Evolutionary conservation across 2,113 vertebrate genomes (phyloP).

Genomic region (Clinocottus analis): DNA sequence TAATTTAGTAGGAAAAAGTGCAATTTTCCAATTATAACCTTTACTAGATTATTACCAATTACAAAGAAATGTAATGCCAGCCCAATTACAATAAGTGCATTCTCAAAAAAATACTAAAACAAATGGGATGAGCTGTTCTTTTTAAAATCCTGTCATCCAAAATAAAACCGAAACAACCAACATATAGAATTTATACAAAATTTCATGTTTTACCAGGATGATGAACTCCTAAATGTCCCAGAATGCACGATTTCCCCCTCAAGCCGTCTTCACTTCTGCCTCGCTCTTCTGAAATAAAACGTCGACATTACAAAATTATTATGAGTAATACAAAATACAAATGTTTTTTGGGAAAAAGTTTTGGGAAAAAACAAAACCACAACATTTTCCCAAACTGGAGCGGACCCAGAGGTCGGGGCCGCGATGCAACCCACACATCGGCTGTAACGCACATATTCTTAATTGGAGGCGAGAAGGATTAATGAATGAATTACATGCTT

Average conservation of each 20-base stretch:
- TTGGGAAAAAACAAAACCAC: not conserved
- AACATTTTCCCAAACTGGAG: slow-evolving; percentile 1
- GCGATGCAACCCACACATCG: slow-evolving; percentile 58
- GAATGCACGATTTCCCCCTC: not conserved
- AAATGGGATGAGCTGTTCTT: not conserved
- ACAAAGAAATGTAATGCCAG: not conserved
- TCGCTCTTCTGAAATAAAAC: not conserved
- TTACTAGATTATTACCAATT: too few relatives aligned
- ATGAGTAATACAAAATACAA: too few relatives aligned
- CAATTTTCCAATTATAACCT: too few relatives aligned
- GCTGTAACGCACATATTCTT: slow-evolving; percentile 41
- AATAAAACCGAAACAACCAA: not conserved
- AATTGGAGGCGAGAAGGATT: slow-evolving; percentile 63
- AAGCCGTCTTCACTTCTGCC: not conserved
- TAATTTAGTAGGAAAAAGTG: not conserved
- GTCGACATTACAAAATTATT: not conserved
- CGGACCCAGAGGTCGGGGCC: slow-evolving; percentile 13
- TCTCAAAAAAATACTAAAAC: not conserved
- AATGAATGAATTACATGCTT: slow-evolving; percentile 75
- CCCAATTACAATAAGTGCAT: not conserved
- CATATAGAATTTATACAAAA: not conserved
- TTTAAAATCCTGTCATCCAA: not conserved
- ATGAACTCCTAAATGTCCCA: not conserved
- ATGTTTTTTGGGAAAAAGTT: not conserved
- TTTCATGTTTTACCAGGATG: not conserved